Base-by-base conservation (phyloP, 1,140 invertebrate genomes). In the Hesperophylax magnus region DNA sequence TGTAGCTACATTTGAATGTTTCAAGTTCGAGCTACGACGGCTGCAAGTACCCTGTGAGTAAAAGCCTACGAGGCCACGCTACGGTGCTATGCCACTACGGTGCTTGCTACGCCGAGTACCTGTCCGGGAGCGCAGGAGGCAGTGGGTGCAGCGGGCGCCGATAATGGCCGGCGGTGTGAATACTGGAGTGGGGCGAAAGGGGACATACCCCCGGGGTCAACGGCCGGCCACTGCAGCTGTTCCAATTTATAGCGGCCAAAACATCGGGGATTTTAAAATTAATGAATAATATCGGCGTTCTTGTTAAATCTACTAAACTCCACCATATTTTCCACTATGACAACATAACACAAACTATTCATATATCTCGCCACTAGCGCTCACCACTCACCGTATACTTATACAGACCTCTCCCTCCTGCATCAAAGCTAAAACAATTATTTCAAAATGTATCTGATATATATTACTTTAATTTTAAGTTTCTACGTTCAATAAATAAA, bases 161-260 rank as follows among this genome's bases (percentile, higher is more conserved):
- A 52, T 67, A 47, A 24, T 20, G 20, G 47, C 47, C 15, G 18
- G 47, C 20, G 69, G 69, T n/a, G 20, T 20, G 63, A 47, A 15
- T 31, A n/a, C 63, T 18, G 31, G 60, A 8, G 31, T 39, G 69
- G 6, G 69, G 39, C 3, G 3, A 18, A 24, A 15, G 69, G 20
- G 69, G 39, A 20, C 5, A 18, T 9, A 18, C 53, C 27, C 72
- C 54, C 5, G 27, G 72, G 54, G 24, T 60, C 24, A 31, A 39
- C 54, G 72, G 17, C 72, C 72, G 72, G 54, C 18, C 72, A 60
- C 3, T 58, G 72, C 72, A 60, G 54, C 72, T 76, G 72, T 60
- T 34, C 72, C 56, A 31, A 60, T 76, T 76, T 60, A n/a, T 53
- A 72, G 53, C n/a, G 5, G 18, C 69, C 8, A 72, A 53, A 54